phyloP scores from a whole-genome alignment of 2,888 invertebrate genomes.

The Drosophila prolongata region DNA sequence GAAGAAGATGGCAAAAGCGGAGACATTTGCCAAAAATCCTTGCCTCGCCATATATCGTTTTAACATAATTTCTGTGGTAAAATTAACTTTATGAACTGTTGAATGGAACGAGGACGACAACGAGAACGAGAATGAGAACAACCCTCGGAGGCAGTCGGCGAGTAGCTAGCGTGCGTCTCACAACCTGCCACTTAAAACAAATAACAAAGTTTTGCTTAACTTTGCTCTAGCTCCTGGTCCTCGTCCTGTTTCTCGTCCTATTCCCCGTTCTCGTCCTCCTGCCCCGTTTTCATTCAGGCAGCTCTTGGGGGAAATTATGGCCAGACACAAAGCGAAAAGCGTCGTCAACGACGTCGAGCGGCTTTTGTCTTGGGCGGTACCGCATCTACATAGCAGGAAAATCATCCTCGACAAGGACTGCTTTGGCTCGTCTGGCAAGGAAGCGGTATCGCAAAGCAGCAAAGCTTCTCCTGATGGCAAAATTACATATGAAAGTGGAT shows the following conservation, averaged over 20 bases:
- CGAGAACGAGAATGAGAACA: conserved; percentile 31
- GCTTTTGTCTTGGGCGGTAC: conserved; percentile 68
- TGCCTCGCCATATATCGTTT: conserved; percentile 77
- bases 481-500: conserved; percentile 81
- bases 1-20: conserved; percentile 24
- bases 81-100: conserved; percentile 83
- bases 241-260: conserved; percentile 16
- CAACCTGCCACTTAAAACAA: conserved; percentile 81
- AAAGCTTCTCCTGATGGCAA: conserved; percentile 52
- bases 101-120: conserved; percentile 55
- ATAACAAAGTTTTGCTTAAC: conserved; percentile 81
- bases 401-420: conserved; percentile 55
- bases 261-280: conserved; percentile 18
- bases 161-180: conserved; percentile 62
- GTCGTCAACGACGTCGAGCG: conserved; percentile 59
- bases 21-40: conserved; percentile 51
- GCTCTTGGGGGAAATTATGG: conserved; percentile 71
- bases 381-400: conserved; percentile 59
- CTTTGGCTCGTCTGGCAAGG: conserved; percentile 32
- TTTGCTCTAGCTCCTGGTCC: conserved; percentile 55
- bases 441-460: conserved; percentile 19
- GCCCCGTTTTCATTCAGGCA: conserved; percentile 30
- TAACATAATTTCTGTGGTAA: conserved; percentile 81
- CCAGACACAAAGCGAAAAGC: conserved; percentile 76
- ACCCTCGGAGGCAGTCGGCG: conserved; percentile 40